Evolutionary conservation across 2,888 invertebrate genomes (phyloP), one percentile per base, ranked within the genome.

Genomic region (Pristionchus japonicus): DNA sequence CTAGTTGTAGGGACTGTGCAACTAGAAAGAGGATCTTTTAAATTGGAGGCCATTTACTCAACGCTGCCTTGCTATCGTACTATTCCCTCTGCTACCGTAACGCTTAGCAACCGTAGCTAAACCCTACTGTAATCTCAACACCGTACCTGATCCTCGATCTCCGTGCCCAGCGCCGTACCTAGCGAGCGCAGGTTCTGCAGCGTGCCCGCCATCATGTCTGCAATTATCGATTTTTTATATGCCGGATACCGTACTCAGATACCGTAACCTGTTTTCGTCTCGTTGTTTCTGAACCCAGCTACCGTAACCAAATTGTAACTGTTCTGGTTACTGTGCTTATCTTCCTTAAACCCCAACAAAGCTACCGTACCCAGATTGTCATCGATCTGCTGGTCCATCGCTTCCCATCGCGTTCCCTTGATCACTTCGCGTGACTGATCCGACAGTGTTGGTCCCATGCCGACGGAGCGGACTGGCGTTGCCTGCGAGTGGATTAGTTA

Each of bases 121-220:
- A 4, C 6, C 27, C 20, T 77, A 64, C 43, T 27, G 85, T 85
- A 47, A 40, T 20, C 23, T n/a, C 3, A 7, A 3, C 40, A 52
- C 67, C 49, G 97, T 40, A 77, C 77, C 77, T 77, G 77, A 23
- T 96, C 96, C 40, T 96, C 96, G 92, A 98, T 97, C 95, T 98
- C 98, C 80, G 96, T 96, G 2, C 97, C 97, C 88, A 98, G 95
- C 90, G 97, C 97, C 61, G 96, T 95, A 0, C 98, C 98, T 52
- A 98, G 95, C 9, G 96, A 95, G 96, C 97, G 98, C 20, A 99
- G 96, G 92, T 97, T 96, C 6, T 97, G 96, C 92, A 98, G 96
- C 84, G 97, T 97, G 88, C 96, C 96, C 52, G 97, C 96, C 97
- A 99, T 98, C 95, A 97, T 96, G 90, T 95, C 96, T 95, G 93